phyloP scores from a whole-genome alignment of 2,888 invertebrate genomes.

The Herminia tarsipennalis region DNA sequence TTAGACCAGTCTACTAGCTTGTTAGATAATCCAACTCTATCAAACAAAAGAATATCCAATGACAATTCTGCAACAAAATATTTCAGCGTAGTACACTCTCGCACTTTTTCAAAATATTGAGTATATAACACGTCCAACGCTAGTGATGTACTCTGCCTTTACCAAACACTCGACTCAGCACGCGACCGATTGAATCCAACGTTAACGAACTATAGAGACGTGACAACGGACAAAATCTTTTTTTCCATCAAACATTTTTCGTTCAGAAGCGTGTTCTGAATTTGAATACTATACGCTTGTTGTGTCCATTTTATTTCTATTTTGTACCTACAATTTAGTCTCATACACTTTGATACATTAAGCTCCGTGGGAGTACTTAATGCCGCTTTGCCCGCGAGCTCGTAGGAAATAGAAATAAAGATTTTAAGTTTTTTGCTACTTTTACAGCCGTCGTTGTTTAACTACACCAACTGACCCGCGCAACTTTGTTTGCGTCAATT shows the following conservation, averaged over 20 bases:
- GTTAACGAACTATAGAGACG: conserved; percentile 62
- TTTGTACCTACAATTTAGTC: conserved; percentile 16
- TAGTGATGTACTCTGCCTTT: conserved; percentile 40
- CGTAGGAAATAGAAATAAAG: background rate
- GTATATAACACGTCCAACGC: conserved; percentile 27
- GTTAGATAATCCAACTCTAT: too few species aligned
- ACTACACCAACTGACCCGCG: too few species aligned
- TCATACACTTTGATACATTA: conserved; percentile 38
- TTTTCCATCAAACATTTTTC: conserved; percentile 52
- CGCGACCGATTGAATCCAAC: conserved; percentile 51
- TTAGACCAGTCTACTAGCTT: too few species aligned
- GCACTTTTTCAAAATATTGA: conserved; percentile 10
- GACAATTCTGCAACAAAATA: too few species aligned
- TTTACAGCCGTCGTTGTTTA: too few species aligned
- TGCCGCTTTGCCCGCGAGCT: too few species aligned
- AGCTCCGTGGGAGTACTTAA: conserved; percentile 4
- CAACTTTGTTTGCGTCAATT: too few species aligned
- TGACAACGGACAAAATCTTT: conserved; percentile 49
- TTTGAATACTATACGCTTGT: conserved; percentile 35
- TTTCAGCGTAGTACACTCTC: background rate
- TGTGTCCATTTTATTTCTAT: conserved; percentile 8
- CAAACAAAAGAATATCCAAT: too few species aligned
- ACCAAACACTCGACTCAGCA: conserved; percentile 48
- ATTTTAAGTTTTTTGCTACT: background rate
- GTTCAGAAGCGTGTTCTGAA: conserved; percentile 38